Base-by-base conservation (phyloP, 2,113 vertebrate genomes). In the Bufo bufo region DNA sequence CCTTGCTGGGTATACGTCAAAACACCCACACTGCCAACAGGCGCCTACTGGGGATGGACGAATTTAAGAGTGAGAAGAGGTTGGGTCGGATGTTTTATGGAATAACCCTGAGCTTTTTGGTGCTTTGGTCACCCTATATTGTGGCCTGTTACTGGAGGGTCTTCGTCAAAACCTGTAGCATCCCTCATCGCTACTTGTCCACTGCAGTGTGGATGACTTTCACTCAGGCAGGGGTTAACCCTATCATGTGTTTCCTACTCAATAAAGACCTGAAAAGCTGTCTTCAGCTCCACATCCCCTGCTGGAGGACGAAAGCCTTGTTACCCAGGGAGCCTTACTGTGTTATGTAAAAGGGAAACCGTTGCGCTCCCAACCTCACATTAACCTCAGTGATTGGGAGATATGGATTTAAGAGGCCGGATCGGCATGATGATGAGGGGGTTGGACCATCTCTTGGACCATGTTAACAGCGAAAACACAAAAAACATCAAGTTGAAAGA, bases 151-250 rank as follows among this genome's bases (percentile, higher is more conserved):
- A 97, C 94, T 98, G 97, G 97, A 95, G 97, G 91, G 97, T 98
- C 69, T 97, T 98, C 89, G 97, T 97, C 90, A 97, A 96, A 92
- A 96, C 96, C 90, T 97, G 96, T 86, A 93, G 94, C 82, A 97
- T 98, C 89, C 97, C 97, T 54, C 96, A 97, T 90, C 93, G 95
- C 91, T 98, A 98, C 92, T 95, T 98, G 85, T 97, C 97, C 93
- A 97, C 96, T 69, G 97, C 97, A 0, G 97, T 97, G 93, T 98
- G 97, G 97, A 98, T 98, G 97, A 98, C 97, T 93, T 98, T 98
- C 45, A 96, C 96, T 93, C 97, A 98, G 93, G 97, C 97, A 12
- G 97, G 96, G 4, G 97, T 98, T 92, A 98, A 98, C 93, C 97
- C 97, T 59, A 97, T 98, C 90, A 97, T 98, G 94, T 98, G 97